Percentiles rank a stretch among this genome's conserved stretches.
phyloP scores from a whole-genome alignment of 2,888 invertebrate genomes.

The Rhopalosiphum nymphaeae region DNA sequence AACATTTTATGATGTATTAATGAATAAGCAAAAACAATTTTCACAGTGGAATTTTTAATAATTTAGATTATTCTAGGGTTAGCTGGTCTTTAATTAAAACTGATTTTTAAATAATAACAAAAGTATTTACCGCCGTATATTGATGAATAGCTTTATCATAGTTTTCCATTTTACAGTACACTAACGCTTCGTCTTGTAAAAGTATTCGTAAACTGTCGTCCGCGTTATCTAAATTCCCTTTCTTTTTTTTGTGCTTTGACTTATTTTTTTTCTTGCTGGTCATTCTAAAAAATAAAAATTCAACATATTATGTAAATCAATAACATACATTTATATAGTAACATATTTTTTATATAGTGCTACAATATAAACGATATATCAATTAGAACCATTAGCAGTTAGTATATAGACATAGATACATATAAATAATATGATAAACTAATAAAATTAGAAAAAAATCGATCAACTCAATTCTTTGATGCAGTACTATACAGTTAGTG shows the following conservation, averaged over 20 bases:
- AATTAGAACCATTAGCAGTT: neutral
- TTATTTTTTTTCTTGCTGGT: slow-evolving; percentile 57
- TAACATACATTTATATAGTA: neutral
- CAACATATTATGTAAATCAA: neutral
- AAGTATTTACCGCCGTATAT: slow-evolving; percentile 78
- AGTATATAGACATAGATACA: too few species aligned
- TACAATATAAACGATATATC: neutral
- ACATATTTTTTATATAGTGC: neutral
- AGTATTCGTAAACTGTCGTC: slow-evolving; percentile 73
- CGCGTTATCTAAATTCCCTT: slow-evolving; percentile 25
- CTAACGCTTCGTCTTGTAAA: slow-evolving; percentile 82
- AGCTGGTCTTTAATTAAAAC: neutral
- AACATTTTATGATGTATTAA: neutral
- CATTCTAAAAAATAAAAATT: slow-evolving; percentile 30
- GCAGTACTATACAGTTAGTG: too few species aligned
- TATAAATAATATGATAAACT: too few species aligned
- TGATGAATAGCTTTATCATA: slow-evolving; percentile 79
- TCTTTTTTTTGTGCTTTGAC: slow-evolving; percentile 51
- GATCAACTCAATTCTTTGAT: too few species aligned
- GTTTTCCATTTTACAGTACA: slow-evolving; percentile 82
- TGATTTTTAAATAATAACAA: neutral
- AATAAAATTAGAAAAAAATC: too few species aligned
- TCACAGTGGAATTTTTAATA: neutral
- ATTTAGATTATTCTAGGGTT: neutral
- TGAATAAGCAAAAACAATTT: neutral